Base-by-base conservation (phyloP, 2,113 vertebrate genomes). In the Syrmaticus mikado region DNA sequence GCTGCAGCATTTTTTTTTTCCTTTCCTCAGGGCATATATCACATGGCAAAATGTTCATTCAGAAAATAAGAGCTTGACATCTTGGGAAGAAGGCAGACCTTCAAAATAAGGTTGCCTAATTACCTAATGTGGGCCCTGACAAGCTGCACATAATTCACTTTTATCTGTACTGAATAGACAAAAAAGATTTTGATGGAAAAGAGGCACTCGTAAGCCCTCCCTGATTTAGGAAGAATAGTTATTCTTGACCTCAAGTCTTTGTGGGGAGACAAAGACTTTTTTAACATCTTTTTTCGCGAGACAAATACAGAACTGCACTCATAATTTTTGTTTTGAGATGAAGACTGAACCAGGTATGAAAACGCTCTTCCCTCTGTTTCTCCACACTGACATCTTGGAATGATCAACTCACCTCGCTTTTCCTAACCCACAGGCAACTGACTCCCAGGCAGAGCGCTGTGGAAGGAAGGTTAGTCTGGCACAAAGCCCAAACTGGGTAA, bases 41-140 rank as follows among this genome's bases (percentile, higher is more conserved):
- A 62, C 10, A 8, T 18, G 72, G 84, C 71, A 87, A 82, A 93
- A 46, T 9, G 75, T 46, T 93, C 95, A 93, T 94, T 95, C 89
- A 95, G 82, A 95, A 89, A 94, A 86, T 20, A 78, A 50, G 71
- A 92, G 74, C 32, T 30, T 89, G 77, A 87, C 82, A 85, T 89
- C 38, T 84, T 43, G 41, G 78, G 84, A 82, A 94, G 86, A 85
- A 84, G 87, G 89, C 2, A 18, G 65, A 50, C 48, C 76, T 91
- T 73, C 4, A 8, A 64, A 92, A 89, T 72, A 76, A 89, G 38
- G n/a, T 34, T 3, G 10, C 19, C 14, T 82, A 58, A 87, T 46
- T 64, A 58, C 45, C 38, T 58, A 87, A 41, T 8, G 34, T 0
- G 13, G 78, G 58, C 10, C 55, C 55, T 8, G 45, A 62, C 28